Evolutionary conservation across 2,888 invertebrate species (phyloP).

Genomic region (Xestia sexstrigata): DNA sequence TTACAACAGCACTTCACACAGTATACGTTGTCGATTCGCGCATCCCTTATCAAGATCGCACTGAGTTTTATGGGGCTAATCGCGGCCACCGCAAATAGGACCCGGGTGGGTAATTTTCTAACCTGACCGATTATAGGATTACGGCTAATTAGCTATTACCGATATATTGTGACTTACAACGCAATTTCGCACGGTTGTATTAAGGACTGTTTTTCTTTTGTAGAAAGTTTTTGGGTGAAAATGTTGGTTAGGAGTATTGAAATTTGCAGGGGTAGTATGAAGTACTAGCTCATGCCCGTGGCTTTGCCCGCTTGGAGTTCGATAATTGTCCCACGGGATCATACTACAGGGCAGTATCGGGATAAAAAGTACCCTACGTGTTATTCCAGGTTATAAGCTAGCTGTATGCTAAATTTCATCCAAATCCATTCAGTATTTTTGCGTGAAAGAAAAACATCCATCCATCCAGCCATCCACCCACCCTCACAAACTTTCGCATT

Average conservation of each 20-base stretch:
- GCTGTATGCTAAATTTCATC: too few species aligned
- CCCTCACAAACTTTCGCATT: too few species aligned
- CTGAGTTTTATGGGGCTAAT: slow-evolving; percentile 89
- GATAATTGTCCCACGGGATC: too few species aligned
- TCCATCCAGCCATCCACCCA: too few species aligned
- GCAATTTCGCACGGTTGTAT: slow-evolving; percentile 72
- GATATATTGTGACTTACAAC: slow-evolving; percentile 81
- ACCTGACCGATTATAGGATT: slow-evolving; percentile 90
- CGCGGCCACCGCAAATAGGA: slow-evolving; percentile 86
- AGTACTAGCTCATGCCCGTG: too few species aligned
- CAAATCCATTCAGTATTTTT: too few species aligned
- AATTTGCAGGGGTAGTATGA: background rate
- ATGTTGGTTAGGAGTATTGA: slow-evolving; percentile 4
- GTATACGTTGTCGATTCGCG: slow-evolving; percentile 81
- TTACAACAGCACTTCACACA: slow-evolving; percentile 61
- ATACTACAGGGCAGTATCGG: too few species aligned
- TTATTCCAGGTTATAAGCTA: too few species aligned
- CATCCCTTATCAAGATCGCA: slow-evolving; percentile 88
- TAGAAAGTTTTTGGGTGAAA: slow-evolving; percentile 26
- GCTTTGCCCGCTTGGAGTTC: too few species aligned
- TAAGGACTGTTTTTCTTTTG: slow-evolving; percentile 57
- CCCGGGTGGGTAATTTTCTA: slow-evolving; percentile 88
- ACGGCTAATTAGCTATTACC: slow-evolving; percentile 89
- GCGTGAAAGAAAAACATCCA: too few species aligned
- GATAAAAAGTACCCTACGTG: too few species aligned